A percentile compares a stretch with the other conserved stretches of the same genome.
Conservation (phyloP, 2,113 vertebrate genomes). For the Cyprinus carpio region DNA sequence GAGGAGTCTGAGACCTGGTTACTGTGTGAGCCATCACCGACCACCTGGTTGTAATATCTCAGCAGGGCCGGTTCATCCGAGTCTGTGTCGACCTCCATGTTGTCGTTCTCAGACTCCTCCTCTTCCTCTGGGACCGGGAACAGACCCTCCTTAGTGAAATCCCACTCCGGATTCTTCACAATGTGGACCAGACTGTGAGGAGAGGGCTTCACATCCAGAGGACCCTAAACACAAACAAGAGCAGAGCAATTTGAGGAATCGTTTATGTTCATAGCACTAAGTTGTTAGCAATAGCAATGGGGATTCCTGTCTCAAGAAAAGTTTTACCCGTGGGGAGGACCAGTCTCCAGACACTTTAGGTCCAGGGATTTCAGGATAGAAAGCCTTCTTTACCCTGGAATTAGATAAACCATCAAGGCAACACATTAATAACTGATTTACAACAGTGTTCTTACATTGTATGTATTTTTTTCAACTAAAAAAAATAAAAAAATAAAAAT, state of each 20-base stretch:
- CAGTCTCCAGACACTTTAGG: slow-evolving; percentile 53
- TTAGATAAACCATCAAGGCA: not conserved
- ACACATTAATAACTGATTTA: not conserved
- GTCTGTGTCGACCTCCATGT: slow-evolving; percentile 68
- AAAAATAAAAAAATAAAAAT: too few relatives aligned
- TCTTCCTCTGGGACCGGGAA: slow-evolving; percentile 81
- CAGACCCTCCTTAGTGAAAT: slow-evolving; percentile 78
- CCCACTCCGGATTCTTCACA: slow-evolving; percentile 76
- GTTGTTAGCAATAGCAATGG: not conserved
- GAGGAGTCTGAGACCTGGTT: slow-evolving; percentile 68
- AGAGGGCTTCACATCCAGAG: slow-evolving; percentile 83
- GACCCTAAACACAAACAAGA: slow-evolving; percentile 61
- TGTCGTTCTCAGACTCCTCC: slow-evolving; percentile 71
- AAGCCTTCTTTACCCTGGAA: slow-evolving; percentile 56
- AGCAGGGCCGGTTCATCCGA: slow-evolving; percentile 78
- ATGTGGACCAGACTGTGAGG: slow-evolving; percentile 89
- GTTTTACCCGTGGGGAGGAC: slow-evolving; percentile 42
- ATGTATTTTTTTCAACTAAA: too few relatives aligned
- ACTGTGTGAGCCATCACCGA: slow-evolving; percentile 80
- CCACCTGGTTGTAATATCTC: slow-evolving; percentile 86
- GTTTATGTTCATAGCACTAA: not conserved
- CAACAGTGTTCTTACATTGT: not conserved
- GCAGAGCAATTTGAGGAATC: not conserved
- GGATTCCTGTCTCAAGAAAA: not conserved
- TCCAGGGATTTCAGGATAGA: slow-evolving; percentile 56